A percentile compares a stretch with the other conserved stretches of the same genome.
Conservation (phyloP, 2,888 invertebrate genomes). For the Scrobipalpa atriplicella region DNA sequence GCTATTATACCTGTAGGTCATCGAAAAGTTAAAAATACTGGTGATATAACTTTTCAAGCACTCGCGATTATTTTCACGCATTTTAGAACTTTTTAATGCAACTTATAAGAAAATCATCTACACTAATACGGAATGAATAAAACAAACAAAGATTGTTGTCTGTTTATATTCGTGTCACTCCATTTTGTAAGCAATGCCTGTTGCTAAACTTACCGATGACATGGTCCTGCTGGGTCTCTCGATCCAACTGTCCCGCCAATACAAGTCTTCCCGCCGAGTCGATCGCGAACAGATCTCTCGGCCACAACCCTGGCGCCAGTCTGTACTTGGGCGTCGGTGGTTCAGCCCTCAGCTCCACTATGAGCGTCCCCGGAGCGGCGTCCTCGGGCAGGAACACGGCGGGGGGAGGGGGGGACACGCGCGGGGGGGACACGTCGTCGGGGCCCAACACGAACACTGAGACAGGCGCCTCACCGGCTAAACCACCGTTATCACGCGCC, state of each 20-base stretch:
- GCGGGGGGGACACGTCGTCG: conserved; percentile 38
- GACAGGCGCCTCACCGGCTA: conserved; percentile 92
- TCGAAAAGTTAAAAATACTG: background rate
- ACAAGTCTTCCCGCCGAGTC: conserved; percentile 89
- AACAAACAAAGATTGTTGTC: too few species aligned
- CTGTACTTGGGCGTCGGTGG: conserved; percentile 32
- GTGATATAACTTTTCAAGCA: too few species aligned
- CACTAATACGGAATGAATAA: too few species aligned
- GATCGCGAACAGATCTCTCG: conserved; percentile 86
- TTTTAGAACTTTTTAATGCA: too few species aligned
- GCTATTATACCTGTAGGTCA: conserved; percentile 60
- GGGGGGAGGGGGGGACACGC: conserved; percentile 33
- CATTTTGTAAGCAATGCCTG: too few species aligned
- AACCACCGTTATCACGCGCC: conserved; percentile 92
- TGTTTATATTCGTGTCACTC: too few species aligned
- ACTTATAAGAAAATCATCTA: too few species aligned
- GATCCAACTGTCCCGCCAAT: conserved; percentile 88
- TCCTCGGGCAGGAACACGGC: conserved; percentile 56
- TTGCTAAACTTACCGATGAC: conserved; percentile 84
- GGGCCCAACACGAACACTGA: conserved; percentile 87
- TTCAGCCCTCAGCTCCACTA: conserved; percentile 32
- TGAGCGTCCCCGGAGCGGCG: conserved; percentile 29
- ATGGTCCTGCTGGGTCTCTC: conserved; percentile 87
- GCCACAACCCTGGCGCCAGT: conserved; percentile 68
- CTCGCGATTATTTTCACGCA: too few species aligned